phyloP scores from a whole-genome alignment of 2,797 vertebrate genomes.

The Poeciliopsis presidionis region DNA sequence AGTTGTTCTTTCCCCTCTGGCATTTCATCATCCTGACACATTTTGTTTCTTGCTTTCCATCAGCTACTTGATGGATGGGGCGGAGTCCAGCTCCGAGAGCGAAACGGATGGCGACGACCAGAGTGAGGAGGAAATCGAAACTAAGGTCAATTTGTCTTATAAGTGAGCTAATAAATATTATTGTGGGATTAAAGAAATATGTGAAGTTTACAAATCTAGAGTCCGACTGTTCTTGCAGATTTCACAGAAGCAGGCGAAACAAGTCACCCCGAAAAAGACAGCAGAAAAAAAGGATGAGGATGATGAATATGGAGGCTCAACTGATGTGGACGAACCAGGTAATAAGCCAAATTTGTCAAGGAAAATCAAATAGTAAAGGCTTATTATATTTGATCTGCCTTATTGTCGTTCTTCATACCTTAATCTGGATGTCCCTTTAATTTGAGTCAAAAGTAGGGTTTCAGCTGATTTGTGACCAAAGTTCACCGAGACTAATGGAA shows the following conservation, averaged over 20 bases:
- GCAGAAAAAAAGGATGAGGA: constrained; percentile 55
- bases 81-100: constrained; percentile 83
- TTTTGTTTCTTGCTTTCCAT: constrained; percentile 24
- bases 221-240: constrained; percentile 29
- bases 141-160: constrained; percentile 48
- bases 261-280: constrained; percentile 58
- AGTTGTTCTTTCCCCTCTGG: constrained; percentile 5
- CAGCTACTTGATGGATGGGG: constrained; percentile 89
- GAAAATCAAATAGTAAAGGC: neutral
- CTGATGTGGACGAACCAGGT: constrained; percentile 84
- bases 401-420: neutral
- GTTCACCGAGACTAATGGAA: constrained; percentile 7
- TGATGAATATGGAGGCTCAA: constrained; percentile 82
- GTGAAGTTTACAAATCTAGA: neutral
- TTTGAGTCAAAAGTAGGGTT: constrained; percentile 2
- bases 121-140: constrained; percentile 69
- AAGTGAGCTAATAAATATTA: neutral
- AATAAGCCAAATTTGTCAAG: constrained; percentile 14
- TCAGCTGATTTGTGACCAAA: neutral
- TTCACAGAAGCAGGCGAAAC: constrained; percentile 62
- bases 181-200: neutral
- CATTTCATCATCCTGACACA: constrained; percentile 48
- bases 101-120: constrained; percentile 80
- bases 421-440: neutral
- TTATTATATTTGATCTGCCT: neutral